Conservation (phyloP, 2,888 invertebrate genomes). For the Pterobdella sp. region DNA sequence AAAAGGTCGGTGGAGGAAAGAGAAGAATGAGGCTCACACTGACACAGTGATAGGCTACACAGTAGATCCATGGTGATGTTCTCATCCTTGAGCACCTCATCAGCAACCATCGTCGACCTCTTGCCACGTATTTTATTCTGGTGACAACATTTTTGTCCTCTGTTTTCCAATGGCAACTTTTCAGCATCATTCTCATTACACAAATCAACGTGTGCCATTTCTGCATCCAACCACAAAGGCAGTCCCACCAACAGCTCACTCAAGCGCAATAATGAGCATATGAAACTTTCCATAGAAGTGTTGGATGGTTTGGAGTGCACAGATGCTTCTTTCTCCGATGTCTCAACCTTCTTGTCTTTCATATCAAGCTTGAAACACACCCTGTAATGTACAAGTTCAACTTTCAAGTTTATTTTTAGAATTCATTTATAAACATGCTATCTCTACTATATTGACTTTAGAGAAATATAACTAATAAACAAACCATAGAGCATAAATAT, state of each 20-base stretch:
- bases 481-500: neutral
- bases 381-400: neutral
- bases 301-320: neutral
- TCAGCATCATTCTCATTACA: too few species aligned
- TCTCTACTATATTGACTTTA: too few species aligned
- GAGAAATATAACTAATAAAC: too few species aligned
- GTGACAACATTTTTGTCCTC: neutral
- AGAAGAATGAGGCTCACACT: neutral
- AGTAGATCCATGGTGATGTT: conserved; percentile 72
- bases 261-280: conserved; percentile 2
- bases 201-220: neutral
- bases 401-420: too few species aligned
- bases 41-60: conserved; percentile 3
- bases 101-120: conserved; percentile 38
- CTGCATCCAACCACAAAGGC: conserved; percentile 1
- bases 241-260: conserved; percentile 12
- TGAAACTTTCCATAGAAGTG: neutral
- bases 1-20: neutral
- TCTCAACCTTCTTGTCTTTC: neutral
- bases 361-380: neutral
- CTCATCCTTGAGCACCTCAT: conserved; percentile 46
- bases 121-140: neutral
- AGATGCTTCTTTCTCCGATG: neutral
- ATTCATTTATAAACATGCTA: too few species aligned
- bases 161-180: neutral